Conservation (phyloP, 1,140 invertebrate genomes). For the Ceratitis capitata region DNA sequence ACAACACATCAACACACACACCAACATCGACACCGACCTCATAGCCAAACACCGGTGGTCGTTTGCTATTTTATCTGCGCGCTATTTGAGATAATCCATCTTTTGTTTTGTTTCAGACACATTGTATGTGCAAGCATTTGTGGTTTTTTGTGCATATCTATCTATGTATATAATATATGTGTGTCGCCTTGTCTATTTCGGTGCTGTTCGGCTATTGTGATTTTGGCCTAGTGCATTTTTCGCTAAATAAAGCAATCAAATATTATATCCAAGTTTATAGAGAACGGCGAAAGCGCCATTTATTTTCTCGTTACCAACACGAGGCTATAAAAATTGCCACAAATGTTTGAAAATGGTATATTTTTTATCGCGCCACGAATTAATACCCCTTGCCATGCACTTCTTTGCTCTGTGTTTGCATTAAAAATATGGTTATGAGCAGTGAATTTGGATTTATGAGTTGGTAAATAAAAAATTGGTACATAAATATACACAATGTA, state of each 20-base stretch:
- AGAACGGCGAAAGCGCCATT: not conserved
- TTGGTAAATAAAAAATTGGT: not conserved
- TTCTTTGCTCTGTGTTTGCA: not conserved
- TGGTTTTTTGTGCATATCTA: not conserved
- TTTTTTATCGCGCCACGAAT: not conserved
- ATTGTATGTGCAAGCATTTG: not conserved
- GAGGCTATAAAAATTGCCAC: not conserved
- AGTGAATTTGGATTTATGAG: constrained; percentile 5
- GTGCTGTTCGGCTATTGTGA: not conserved
- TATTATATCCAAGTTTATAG: not conserved
- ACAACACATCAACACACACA: not conserved
- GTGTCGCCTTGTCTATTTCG: not conserved
- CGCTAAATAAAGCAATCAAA: constrained; percentile 4
- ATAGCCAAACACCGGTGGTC: too few relatives aligned
- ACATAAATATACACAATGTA: constrained; percentile 7
- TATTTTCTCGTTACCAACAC: not conserved
- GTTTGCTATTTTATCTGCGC: not conserved
- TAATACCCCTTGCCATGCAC: not conserved
- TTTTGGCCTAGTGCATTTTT: constrained; percentile 13
- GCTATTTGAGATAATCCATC: constrained; percentile 31
- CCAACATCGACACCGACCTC: too few relatives aligned
- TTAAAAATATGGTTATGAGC: not conserved
- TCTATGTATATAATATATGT: not conserved
- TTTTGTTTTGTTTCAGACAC: not conserved
- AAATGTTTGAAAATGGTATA: not conserved